Evolutionary conservation across 1,140 invertebrate species (phyloP).

Genomic region (Brachionus angularis): DNA sequence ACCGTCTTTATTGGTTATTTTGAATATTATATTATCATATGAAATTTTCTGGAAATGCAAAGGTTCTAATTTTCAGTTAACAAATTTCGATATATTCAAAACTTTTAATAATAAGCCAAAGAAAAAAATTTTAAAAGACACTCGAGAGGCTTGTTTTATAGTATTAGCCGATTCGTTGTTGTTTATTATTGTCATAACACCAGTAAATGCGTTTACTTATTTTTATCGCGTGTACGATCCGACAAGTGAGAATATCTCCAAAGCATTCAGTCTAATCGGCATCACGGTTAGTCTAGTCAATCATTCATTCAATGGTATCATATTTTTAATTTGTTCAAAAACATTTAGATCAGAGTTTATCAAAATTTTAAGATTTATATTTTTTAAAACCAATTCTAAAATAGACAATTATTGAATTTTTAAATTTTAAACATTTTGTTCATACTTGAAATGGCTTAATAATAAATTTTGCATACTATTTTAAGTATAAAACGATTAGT

Average conservation of each 20-base stretch:
- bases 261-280: background rate
- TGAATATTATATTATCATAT: background rate
- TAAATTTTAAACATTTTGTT: no score
- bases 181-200: background rate
- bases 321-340: background rate
- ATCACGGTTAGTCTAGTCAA: background rate
- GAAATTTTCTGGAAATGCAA: background rate
- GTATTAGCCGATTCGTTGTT: background rate
- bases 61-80: background rate
- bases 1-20: background rate
- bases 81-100: background rate
- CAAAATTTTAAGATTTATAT: no score
- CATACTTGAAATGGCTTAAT: no score
- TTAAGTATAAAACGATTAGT: no score
- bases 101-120: no score
- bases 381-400: no score
- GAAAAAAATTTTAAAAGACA: no score
- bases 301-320: background rate
- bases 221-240: background rate
- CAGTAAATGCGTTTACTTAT: background rate
- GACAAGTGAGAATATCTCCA: background rate
- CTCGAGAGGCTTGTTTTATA: background rate
- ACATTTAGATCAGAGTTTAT: no score
- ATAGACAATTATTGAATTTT: no score
- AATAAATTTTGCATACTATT: no score